Conservation (phyloP, 2,113 vertebrate genomes). For the Oplegnathus fasciatus region DNA sequence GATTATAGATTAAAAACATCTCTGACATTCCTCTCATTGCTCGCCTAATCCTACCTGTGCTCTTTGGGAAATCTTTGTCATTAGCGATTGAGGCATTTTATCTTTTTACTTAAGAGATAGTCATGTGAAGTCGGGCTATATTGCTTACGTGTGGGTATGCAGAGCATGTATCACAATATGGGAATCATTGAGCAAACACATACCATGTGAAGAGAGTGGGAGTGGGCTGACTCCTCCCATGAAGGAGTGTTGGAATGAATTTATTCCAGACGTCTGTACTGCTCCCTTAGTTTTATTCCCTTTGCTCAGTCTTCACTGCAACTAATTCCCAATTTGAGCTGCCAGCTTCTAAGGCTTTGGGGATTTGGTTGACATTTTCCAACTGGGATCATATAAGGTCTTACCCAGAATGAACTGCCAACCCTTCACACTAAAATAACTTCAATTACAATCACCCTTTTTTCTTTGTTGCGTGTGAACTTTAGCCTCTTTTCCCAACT, state of each 20-base stretch:
- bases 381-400: constrained; percentile 9
- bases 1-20: not conserved
- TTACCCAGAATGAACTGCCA: constrained; percentile 9
- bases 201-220: constrained; percentile 71
- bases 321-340: constrained; percentile 21
- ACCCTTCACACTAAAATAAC: not conserved
- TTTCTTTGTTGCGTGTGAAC: not conserved
- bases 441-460: not conserved
- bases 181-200: constrained; percentile 64
- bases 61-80: not conserved
- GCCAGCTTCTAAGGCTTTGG: constrained; percentile 28
- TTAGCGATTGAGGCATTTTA: not conserved
- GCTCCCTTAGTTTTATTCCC: constrained; percentile 19
- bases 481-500: not conserved
- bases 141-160: constrained; percentile 16
- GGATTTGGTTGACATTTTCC: constrained; percentile 46
- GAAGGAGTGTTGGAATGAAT: constrained; percentile 48
- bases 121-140: not conserved
- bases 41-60: not conserved
- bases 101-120: not conserved
- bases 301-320: constrained; percentile 5
- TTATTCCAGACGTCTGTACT: constrained; percentile 59
- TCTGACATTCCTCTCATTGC: constrained; percentile 9
- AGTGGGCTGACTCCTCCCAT: constrained; percentile 72
- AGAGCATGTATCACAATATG: constrained; percentile 54